Base-by-base conservation (phyloP, 2,113 vertebrate genomes). In the Clinocottus analis region DNA sequence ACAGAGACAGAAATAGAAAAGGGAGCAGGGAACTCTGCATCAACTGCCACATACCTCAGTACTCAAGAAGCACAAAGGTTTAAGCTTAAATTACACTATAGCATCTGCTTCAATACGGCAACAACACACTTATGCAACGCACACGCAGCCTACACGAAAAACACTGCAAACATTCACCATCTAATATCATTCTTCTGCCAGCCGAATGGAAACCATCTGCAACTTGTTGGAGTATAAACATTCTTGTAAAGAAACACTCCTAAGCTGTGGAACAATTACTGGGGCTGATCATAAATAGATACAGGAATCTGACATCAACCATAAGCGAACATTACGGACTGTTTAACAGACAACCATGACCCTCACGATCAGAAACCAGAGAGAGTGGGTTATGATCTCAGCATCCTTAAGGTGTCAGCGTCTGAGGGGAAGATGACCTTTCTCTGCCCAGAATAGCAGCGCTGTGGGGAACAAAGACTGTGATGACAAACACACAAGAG, bases 371-470 rank as follows among this genome's bases (percentile, higher is more conserved):
- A 60, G 55, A 77, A 84, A 72, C 31, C 56, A 35, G 33, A 67
- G 49, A 67, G n/a, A 14, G 51, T 25, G 62, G 31, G 49, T 74
- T 63, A 64, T 68, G 82, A 87, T 66, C 68, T 66, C 19, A 60
- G 67, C 66, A 64, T 85, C 80, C 71, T 85, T 83, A 83, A 78
- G 85, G 61, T 86, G 61, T 59, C 12, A 33, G 66, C 51, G 55
- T 87, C 64, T 10, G 70, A 82, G 75, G 75, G 41, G 51, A 65
- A 56, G 69, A 61, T 84, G 83, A 90, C 86, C 89, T 90, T 87
- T 90, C 59, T 35, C 31, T 63, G 75, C 82, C 72, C 55, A 85
- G 85, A 92, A 91, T 89, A 92, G 90, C 71, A 84, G 73, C 63
- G 72, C 91, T 84, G 51, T 79, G 59, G 75, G 83, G 74, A 80